These are phyloP conservation scores for Phenganax subtilis DNA, from an alignment of 92 coral and sea anemone species.

Conservation along the genomic window DNA sequence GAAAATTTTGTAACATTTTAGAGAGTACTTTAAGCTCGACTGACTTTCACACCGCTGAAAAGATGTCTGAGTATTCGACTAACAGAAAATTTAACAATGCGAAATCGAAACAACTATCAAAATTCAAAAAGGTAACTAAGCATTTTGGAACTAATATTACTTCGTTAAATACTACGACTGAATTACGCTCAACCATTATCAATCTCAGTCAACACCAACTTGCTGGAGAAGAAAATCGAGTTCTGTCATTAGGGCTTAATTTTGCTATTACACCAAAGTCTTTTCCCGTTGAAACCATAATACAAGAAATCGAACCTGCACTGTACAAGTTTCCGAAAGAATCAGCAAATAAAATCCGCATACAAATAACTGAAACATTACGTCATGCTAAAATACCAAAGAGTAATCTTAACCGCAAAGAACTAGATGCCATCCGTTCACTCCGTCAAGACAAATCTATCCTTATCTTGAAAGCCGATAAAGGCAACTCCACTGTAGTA, in stretches of 20 bases:
- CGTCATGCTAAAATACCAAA: constrained; percentile 14
- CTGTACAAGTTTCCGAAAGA: constrained; percentile 6
- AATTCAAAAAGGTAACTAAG: too few relatives aligned
- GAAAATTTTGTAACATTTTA: too few relatives aligned
- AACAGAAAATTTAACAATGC: too few relatives aligned
- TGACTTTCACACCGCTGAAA: too few relatives aligned
- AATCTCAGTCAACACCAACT: too few relatives aligned
- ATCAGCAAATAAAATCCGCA: neutral
- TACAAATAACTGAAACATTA: constrained; percentile 2
- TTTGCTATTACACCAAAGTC: neutral
- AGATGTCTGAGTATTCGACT: too few relatives aligned
- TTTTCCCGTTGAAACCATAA: too few relatives aligned
- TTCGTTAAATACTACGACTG: too few relatives aligned
- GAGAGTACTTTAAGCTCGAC: too few relatives aligned
- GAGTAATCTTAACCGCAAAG: neutral
- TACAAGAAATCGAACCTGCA: constrained; percentile 22
- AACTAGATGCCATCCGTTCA: neutral
- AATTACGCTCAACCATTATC: too few relatives aligned
- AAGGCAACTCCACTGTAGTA: neutral
- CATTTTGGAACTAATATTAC: too few relatives aligned
- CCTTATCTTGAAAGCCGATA: constrained; percentile 2
- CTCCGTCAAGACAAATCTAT: neutral
- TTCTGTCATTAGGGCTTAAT: constrained; percentile 11
- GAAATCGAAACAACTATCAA: too few relatives aligned
- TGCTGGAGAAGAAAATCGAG: neutral